phyloP scores from a whole-genome alignment of 2,113 vertebrate species.

The Aspidoscelis tigris region DNA sequence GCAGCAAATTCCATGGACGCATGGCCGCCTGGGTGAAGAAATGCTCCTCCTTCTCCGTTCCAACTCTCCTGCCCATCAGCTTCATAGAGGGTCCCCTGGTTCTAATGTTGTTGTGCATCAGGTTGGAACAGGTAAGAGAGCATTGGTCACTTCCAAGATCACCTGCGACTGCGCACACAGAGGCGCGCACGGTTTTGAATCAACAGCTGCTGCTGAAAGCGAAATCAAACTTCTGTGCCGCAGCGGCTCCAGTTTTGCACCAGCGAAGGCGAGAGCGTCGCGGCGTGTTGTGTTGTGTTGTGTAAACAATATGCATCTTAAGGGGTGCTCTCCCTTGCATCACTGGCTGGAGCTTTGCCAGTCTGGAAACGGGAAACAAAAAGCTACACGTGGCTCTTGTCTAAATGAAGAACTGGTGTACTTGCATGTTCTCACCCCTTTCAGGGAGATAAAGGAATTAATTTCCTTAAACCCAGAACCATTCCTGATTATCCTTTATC shows the following conservation, averaged over 20 bases:
- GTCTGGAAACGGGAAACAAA: neutral
- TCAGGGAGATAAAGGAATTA: no score
- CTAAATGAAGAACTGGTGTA: neutral
- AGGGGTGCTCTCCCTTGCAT: neutral
- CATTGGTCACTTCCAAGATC: no score
- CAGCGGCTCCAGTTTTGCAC: neutral
- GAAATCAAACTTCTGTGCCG: neutral
- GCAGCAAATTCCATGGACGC: no score
- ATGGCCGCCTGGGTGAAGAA: no score
- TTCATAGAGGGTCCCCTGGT: no score
- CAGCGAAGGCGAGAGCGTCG: neutral
- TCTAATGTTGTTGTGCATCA: no score
- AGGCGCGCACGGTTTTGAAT: neutral
- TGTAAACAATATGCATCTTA: neutral
- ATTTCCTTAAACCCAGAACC: no score
- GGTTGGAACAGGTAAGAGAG: no score
- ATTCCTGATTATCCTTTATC: no score
- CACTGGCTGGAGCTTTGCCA: neutral
- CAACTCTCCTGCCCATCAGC: no score
- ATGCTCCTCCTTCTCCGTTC: no score
- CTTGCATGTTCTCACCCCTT: neutral
- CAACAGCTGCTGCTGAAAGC: neutral
- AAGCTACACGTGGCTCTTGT: neutral
- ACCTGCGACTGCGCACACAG: neutral
- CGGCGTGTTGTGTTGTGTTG: neutral